These are phyloP conservation scores for Stratiolaelaps scimitus DNA, from an alignment of 1,140 invertebrate species.

Conservation along the genomic window DNA sequence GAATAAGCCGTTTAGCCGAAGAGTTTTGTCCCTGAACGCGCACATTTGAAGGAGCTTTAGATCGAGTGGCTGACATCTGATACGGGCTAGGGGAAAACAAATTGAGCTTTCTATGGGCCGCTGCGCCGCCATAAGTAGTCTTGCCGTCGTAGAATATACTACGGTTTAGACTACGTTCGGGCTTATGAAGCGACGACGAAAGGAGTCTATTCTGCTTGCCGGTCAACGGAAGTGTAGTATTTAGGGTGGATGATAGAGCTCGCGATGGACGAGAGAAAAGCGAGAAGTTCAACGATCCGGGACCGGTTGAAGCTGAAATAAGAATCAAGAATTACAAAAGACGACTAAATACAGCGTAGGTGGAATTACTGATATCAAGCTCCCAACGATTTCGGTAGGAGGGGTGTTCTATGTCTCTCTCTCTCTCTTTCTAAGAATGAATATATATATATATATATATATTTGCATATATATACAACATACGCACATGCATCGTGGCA, in stretches of 20 bases:
- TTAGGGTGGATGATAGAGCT: slow-evolving; percentile 16
- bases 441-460: too few relatives aligned
- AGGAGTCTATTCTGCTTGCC: not conserved
- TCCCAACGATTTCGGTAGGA: too few relatives aligned
- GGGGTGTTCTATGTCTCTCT: too few relatives aligned
- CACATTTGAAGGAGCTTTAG: slow-evolving; percentile 12
- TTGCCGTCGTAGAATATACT: slow-evolving; percentile 24
- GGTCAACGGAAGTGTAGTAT: slow-evolving; percentile 7
- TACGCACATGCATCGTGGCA: too few relatives aligned
- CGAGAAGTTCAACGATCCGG: slow-evolving; percentile 4
- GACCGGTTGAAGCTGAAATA: not conserved
- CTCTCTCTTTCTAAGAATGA: too few relatives aligned
- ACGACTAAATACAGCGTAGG: too few relatives aligned
- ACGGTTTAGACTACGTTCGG: slow-evolving; percentile 21
- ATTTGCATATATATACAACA: too few relatives aligned
- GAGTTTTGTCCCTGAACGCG: not conserved
- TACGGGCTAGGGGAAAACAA: slow-evolving; percentile 21
- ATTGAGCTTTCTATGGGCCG: slow-evolving; percentile 19
- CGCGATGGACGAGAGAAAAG: slow-evolving; percentile 11
- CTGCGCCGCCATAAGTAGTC: slow-evolving; percentile 20
- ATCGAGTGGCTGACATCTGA: slow-evolving; percentile 11
- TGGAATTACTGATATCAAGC: too few relatives aligned
- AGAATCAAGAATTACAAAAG: too few relatives aligned
- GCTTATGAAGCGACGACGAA: slow-evolving; percentile 14
- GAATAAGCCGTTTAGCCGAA: slow-evolving; percentile 9